phyloP scores from a whole-genome alignment of 2,797 vertebrate genomes.

The Eutrigla gurnardus region DNA sequence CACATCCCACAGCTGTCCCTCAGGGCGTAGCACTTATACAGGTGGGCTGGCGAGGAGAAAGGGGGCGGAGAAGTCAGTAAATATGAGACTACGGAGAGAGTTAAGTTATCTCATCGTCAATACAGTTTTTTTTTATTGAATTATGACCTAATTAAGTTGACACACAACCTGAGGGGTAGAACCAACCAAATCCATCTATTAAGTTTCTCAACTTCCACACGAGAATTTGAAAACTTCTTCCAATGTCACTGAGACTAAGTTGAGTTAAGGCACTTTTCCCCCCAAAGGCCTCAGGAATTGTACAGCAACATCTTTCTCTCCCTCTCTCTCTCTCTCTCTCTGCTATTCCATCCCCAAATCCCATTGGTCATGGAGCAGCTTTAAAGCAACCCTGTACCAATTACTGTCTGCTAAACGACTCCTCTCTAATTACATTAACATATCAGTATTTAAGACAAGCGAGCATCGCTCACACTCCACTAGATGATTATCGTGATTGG shows the following conservation, averaged over 20 bases:
- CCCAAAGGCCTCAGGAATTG: constrained; percentile 54
- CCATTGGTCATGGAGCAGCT: constrained; percentile 78
- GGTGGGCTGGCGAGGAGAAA: constrained; percentile 85
- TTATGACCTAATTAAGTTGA: neutral
- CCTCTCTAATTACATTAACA: constrained; percentile 81
- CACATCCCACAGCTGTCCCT: constrained; percentile 97
- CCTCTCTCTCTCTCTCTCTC: constrained; percentile 18
- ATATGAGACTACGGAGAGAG: neutral
- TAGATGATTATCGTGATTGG: constrained; percentile 65
- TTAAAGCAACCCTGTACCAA: constrained; percentile 77
- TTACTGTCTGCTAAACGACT: constrained; percentile 76
- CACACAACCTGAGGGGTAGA: constrained; percentile 12
- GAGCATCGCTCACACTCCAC: constrained; percentile 54
- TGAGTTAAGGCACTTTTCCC: constrained; percentile 46
- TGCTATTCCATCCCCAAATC: constrained; percentile 72
- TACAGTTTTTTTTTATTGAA: neutral
- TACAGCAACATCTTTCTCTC: constrained; percentile 37
- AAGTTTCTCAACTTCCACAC: constrained; percentile 10
- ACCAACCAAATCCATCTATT: neutral
- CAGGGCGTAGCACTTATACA: constrained; percentile 95
- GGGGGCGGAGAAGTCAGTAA: neutral
- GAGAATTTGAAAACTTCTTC: constrained; percentile 35
- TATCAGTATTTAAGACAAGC: constrained; percentile 73
- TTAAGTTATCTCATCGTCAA: neutral
- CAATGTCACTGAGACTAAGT: constrained; percentile 48